Percentiles rank a stretch among this genome's conserved stretches.
Conservation (phyloP, 2,797 vertebrate species). For the Alauda arvensis region DNA sequence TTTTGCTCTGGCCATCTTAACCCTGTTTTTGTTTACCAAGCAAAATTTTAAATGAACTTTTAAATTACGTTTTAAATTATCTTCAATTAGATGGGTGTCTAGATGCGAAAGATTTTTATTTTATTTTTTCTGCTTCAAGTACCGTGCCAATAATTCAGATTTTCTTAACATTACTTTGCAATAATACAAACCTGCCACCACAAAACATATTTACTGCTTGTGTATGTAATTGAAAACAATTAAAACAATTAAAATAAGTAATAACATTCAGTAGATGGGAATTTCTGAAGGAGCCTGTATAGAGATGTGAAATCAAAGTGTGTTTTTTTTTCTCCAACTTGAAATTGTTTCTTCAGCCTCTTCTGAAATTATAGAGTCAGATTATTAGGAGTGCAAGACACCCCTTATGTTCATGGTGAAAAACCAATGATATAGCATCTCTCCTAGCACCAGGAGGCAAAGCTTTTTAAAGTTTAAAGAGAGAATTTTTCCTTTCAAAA, state of each 20-base stretch:
- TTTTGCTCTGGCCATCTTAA: not conserved
- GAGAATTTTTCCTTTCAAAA: not conserved
- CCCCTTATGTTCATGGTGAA: not conserved
- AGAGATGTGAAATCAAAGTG: not conserved
- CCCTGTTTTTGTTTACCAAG: not conserved
- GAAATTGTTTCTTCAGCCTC: not conserved
- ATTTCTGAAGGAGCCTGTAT: not conserved
- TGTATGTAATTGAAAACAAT: not conserved
- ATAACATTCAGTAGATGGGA: not conserved
- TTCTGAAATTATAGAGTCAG: not conserved
- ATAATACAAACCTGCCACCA: not conserved
- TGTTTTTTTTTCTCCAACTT: not conserved
- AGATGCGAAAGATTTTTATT: not conserved
- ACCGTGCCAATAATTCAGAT: not conserved
- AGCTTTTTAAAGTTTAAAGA: not conserved
- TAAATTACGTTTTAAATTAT: not conserved
- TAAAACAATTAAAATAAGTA: not conserved
- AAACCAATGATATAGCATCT: not conserved
- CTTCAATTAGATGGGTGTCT: not conserved
- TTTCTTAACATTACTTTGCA: not conserved
- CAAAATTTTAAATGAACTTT: not conserved
- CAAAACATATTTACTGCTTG: not conserved
- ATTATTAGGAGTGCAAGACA: not conserved
- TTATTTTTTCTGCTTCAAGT: not conserved
- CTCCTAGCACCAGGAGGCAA: not conserved